Base-by-base conservation (phyloP, 2,113 vertebrate species). In the Hyaena hyaena region DNA sequence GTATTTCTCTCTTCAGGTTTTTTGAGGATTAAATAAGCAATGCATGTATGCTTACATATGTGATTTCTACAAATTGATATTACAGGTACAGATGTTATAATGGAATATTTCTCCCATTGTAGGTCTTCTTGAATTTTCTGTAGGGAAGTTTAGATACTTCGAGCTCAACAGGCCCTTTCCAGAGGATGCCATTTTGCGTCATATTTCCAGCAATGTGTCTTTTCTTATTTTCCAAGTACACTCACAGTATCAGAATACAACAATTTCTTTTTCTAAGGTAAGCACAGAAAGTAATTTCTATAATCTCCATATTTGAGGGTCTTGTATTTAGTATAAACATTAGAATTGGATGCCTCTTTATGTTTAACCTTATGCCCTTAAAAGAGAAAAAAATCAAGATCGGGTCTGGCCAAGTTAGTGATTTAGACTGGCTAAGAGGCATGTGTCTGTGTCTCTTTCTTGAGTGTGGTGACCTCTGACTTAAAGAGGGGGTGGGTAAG, bases 191-290 rank as follows among this genome's bases (percentile, higher is more conserved):
- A 88, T 99, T 35, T 98, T 99, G 97, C 99, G 98, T 95, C 97
- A 98, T 80, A 99, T 99, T 94, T 98, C 98, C 16, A 77, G 97
- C 45, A 99, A 99, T 0, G 98, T 99, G 11, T 98, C 99, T 28
- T 99, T 99, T 61, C 45, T 99, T 97, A 98, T 99, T 17, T 99
- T 99, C 97, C 99, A 99, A 98, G 99, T 99, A 91, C 99, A 99
- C 97, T 99, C 99, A 2, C 99, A 99, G 97, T 98, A 98, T 83
- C 98, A 35, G 63, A 99, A 99, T 89, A 98, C 99, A 93, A 99
- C 99, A 0, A 93, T 99, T 66, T 99, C 99, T 50, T 99, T 99
- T 97, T 98, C 98, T 92, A 98, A 98, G 99, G 99, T 99, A 98
- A 96, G 98, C 76, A 73, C 86, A 81, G 66, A 91, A 61, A 73